Percentiles rank a stretch among this genome's conserved stretches.
These are phyloP conservation scores for Puma concolor DNA, from an alignment of 2,113 vertebrate species.

Conservation along the genomic window DNA sequence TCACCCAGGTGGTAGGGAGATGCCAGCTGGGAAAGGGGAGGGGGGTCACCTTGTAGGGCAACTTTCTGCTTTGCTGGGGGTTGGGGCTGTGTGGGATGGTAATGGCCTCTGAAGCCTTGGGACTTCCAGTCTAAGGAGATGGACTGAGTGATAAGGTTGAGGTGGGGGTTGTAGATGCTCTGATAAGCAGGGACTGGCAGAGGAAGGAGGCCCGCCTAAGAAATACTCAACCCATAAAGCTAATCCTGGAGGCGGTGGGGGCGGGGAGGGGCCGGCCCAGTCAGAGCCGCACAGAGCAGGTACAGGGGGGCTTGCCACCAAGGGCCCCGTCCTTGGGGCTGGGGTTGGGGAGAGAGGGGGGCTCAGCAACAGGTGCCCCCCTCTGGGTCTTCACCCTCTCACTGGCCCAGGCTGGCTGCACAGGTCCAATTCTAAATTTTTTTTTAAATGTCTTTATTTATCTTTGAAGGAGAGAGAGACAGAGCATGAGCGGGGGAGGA, in stretches of 20 bases:
- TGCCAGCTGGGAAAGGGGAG: not conserved
- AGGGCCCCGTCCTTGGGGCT: not conserved
- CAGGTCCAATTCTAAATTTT: not conserved
- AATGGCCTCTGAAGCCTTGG: conserved; percentile 39
- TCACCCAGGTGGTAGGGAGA: not conserved
- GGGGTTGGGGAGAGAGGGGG: not conserved
- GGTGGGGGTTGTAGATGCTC: conserved; percentile 65
- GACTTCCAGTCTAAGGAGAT: conserved; percentile 75
- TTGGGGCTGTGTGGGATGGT: conserved; percentile 22
- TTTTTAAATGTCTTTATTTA: too few relatives aligned
- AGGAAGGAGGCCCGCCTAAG: conserved; percentile 51
- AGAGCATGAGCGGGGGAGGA: too few relatives aligned
- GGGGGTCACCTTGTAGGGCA: conserved; percentile 52
- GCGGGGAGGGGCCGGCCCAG: not conserved
- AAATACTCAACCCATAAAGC: conserved; percentile 59
- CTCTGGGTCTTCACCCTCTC: not conserved
- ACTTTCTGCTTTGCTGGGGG: conserved; percentile 57
- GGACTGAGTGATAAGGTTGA: conserved; percentile 57
- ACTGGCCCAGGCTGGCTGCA: not conserved
- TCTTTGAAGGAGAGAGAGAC: too few relatives aligned
- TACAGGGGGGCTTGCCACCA: not conserved
- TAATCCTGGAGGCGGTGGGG: conserved; percentile 24
- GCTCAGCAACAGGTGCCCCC: accelerated
- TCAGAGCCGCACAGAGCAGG: conserved; percentile 59
- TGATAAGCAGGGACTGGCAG: conserved; percentile 62